Evolutionary conservation across 2,113 vertebrate species (phyloP).

Genomic region (Accipiter cooperii): DNA sequence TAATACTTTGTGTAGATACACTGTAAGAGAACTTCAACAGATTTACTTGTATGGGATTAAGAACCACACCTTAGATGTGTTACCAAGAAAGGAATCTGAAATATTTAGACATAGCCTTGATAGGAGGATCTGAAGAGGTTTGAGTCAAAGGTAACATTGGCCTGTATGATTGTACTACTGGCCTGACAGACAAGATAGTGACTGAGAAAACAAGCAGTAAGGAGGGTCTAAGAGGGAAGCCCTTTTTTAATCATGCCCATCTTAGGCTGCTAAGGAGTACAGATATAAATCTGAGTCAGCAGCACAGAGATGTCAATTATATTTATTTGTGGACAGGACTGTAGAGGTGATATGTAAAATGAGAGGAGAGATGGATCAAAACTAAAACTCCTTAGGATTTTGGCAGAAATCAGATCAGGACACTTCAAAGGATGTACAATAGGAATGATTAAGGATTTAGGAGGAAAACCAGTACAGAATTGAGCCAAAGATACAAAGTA

Average conservation of each 20-base stretch:
- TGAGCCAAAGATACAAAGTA: not conserved
- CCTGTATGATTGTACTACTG: not conserved
- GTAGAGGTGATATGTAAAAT: not conserved
- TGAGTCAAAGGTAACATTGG: not conserved
- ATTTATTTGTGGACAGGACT: not conserved
- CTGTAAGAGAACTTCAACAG: not conserved
- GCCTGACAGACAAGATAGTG: not conserved
- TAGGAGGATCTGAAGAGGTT: not conserved
- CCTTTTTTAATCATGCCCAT: not conserved
- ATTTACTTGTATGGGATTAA: not conserved
- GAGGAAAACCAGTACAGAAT: not conserved
- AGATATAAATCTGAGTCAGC: not conserved
- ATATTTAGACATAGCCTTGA: not conserved
- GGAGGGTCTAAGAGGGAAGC: not conserved
- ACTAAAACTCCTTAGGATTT: not conserved
- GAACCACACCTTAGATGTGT: not conserved
- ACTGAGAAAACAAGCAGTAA: not conserved
- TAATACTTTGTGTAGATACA: not conserved
- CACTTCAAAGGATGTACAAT: not conserved
- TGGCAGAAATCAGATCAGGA: not conserved
- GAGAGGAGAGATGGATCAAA: not conserved
- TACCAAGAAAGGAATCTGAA: not conserved
- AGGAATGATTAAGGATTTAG: not conserved
- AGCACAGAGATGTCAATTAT: not conserved
- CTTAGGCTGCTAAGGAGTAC: not conserved